phyloP scores from a whole-genome alignment of 1,140 invertebrate genomes.

The Halictus rubicundus region DNA sequence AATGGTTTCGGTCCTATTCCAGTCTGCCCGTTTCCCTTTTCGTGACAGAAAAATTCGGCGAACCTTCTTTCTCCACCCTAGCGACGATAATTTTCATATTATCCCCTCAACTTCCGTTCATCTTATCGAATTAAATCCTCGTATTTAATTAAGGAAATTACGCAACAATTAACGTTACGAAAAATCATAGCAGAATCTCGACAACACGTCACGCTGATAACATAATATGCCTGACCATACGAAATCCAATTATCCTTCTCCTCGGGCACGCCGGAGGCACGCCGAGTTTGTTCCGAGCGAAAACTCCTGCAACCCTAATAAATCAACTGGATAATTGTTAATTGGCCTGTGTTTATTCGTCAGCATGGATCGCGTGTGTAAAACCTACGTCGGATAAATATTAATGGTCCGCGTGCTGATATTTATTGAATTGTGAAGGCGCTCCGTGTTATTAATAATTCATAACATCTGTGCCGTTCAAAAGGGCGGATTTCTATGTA shows the following conservation, averaged over 20 bases:
- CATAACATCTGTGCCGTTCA: not conserved
- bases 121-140: no score
- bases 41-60: no score
- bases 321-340: slow-evolving; percentile 10
- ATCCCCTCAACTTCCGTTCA: no score
- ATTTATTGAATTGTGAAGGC: slow-evolving; percentile 2
- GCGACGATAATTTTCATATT: no score
- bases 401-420: not conserved
- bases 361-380: not conserved
- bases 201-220: no score
- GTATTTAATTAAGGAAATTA: no score
- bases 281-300: slow-evolving; percentile 1
- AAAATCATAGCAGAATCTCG: no score
- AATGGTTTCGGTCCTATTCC: no score
- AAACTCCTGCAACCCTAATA: not conserved
- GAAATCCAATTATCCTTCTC: not conserved
- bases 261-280: not conserved
- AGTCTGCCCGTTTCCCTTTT: no score
- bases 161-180: no score
- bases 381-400: not conserved
- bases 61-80: no score
- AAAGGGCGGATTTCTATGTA: not conserved
- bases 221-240: not conserved
- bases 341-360: slow-evolving; percentile 6
- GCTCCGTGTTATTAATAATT: not conserved